Evolutionary conservation across 2,888 invertebrate genomes (phyloP), one percentile per base, ranked within the genome.

Genomic region (Herminia tarsipennalis): DNA sequence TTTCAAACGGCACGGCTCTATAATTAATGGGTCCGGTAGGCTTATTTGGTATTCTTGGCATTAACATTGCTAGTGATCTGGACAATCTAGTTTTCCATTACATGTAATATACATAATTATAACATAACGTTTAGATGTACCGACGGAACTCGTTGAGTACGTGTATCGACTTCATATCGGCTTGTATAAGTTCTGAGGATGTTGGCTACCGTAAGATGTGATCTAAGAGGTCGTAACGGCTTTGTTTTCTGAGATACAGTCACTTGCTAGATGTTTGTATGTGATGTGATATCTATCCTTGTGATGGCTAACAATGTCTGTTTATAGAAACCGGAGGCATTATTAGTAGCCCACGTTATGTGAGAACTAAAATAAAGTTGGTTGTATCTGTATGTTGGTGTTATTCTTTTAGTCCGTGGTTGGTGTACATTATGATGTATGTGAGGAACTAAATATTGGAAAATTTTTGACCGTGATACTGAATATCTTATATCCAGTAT

Each of bases 41-140:
- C 73, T 65, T 77, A 73, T 76, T 76, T 71, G 68, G 70, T 76
- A 75, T 76, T 69, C 71, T 57, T 52, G 42, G 48, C 60, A 73
- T 71, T 73, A 73, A 72, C 67, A 68, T 70, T 71, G 64, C 67
- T 62, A 69, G 65, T 57, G 47, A 60, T 66, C 68, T 56, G 66
- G 73, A 70, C 65, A 68, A 65, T 76, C 80, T 74, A 70, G 76
- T 78, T 76, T 67, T 70, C 70, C 65, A 75, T 66, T 59, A 64
- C 51, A 41, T 47, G 40, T 47, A 46, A 57, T 53, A 46, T 43
- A 56, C 36, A 49, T 62, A 59, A 55, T 55, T 64, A 64, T 57
- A 59, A 41, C 53, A 57, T 49, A 38, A 40, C 37, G 32, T 46
- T 51, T 47, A 30, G 34, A 49, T 48, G 25, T 55, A 28, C 5